phyloP scores from a whole-genome alignment of 2,113 vertebrate species.

The Oreochromis aureus region DNA sequence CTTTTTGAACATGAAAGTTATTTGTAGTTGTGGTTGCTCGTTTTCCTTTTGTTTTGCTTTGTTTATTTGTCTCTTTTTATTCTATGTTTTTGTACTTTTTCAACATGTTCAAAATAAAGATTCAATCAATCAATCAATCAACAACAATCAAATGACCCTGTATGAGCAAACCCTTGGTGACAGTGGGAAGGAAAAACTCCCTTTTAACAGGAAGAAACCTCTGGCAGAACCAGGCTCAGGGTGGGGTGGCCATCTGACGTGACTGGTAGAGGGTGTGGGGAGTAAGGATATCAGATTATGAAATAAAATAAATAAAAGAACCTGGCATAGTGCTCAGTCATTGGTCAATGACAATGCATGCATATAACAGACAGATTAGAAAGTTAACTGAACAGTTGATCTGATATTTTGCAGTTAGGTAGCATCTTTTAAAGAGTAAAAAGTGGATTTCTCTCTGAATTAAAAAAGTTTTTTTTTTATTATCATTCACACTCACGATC shows the following conservation, averaged over 20 bases:
- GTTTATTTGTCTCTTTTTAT: too few species aligned
- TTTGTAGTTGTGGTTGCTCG: too few species aligned
- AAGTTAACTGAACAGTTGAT: background rate
- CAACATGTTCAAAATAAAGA: too few species aligned
- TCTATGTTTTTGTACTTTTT: too few species aligned
- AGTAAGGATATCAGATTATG: background rate
- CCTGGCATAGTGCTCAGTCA: background rate
- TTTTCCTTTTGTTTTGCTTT: too few species aligned
- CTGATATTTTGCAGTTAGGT: background rate
- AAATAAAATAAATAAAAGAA: background rate
- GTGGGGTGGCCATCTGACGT: fast-evolving
- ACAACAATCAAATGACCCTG: background rate
- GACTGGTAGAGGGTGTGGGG: background rate
- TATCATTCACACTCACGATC: background rate
- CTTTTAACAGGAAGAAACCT: background rate
- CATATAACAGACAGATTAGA: background rate
- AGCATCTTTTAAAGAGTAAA: background rate
- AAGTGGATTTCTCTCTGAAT: background rate
- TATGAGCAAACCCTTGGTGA: background rate
- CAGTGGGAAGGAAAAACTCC: background rate
- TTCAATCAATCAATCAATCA: too few species aligned
- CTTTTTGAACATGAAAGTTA: too few species aligned
- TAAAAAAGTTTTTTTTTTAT: background rate
- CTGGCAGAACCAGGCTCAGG: too few species aligned
- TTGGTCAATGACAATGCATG: background rate